A percentile compares a stretch with the other conserved stretches of the same genome.
These are phyloP conservation scores for Drepana falcataria DNA, from an alignment of 2,888 invertebrate species.

Conservation along the genomic window DNA sequence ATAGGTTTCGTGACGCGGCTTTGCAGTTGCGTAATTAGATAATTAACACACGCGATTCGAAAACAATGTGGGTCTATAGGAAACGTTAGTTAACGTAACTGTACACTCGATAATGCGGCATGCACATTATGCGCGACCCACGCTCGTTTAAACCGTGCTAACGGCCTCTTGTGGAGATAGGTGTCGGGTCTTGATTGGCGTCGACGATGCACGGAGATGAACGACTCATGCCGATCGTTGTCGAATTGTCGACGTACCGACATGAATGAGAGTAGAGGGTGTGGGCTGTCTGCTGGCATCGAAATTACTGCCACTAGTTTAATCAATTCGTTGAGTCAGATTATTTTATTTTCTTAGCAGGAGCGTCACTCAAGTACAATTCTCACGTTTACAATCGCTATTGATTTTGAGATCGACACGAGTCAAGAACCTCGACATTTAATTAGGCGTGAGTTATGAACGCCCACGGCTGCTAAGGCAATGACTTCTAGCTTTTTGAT, in stretches of 20 bases:
- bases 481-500: slow-evolving; percentile 64
- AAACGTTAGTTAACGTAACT: slow-evolving; percentile 51
- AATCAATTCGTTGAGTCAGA: slow-evolving; percentile 23
- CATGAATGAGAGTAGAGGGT: slow-evolving; percentile 38
- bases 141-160: slow-evolving; percentile 59
- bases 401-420: slow-evolving; percentile 33
- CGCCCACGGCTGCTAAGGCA: slow-evolving; percentile 57
- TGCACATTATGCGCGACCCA: slow-evolving; percentile 56
- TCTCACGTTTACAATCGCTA: slow-evolving; percentile 14
- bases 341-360: slow-evolving; percentile 30
- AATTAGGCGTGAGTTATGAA: slow-evolving; percentile 69
- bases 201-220: slow-evolving; percentile 32
- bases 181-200: slow-evolving; percentile 42
- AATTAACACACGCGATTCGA: slow-evolving; percentile 56
- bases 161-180: slow-evolving; percentile 53
- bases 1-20: slow-evolving; percentile 58
- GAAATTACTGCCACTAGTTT: slow-evolving; percentile 12
- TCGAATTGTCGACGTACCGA: slow-evolving; percentile 34
- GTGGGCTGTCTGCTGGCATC: slow-evolving; percentile 20
- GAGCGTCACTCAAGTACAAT: slow-evolving; percentile 19
- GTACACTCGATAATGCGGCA: slow-evolving; percentile 46
- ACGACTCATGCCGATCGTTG: slow-evolving; percentile 32
- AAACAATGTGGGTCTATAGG: slow-evolving; percentile 55
- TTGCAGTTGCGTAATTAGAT: slow-evolving; percentile 61
- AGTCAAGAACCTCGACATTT: slow-evolving; percentile 69